Conservation (phyloP, 1,140 invertebrate species). For the Drosophila burlai region DNA sequence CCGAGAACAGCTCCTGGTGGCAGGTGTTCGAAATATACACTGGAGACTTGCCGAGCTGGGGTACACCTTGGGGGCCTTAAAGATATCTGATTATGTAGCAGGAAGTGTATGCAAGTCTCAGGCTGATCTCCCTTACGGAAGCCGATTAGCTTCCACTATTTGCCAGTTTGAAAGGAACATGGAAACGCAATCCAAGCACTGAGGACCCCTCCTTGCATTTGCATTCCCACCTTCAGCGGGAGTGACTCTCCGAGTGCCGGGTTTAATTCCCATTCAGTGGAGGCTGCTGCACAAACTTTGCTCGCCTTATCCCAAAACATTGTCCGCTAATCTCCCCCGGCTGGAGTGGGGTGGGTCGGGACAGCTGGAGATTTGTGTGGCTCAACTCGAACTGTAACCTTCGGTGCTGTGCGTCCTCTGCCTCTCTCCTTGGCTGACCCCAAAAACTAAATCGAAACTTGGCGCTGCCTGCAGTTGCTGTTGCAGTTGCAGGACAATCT, state of each 20-base stretch:
- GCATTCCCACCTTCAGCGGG: neutral
- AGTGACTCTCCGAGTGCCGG: constrained; percentile 20
- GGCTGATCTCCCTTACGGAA: neutral
- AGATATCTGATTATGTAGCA: neutral
- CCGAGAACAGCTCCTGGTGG: neutral
- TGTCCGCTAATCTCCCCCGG: constrained; percentile 26
- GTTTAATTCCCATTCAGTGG: constrained; percentile 20
- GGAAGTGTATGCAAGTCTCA: neutral
- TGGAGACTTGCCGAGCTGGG: neutral
- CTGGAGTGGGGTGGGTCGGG: neutral
- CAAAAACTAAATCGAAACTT: constrained; percentile 48
- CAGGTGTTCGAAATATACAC: neutral
- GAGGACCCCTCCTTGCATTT: neutral
- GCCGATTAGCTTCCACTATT: constrained; percentile 13
- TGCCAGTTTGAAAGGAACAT: constrained; percentile 14
- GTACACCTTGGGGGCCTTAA: neutral
- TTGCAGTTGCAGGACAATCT: constrained; percentile 33
- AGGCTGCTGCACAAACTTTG: constrained; percentile 16
- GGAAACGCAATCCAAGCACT: constrained; percentile 6
- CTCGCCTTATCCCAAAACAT: constrained; percentile 23
- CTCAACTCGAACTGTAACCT: constrained; percentile 32
- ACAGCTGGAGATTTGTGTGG: constrained; percentile 19
- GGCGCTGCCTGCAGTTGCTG: constrained; percentile 6
- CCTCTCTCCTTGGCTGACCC: constrained; percentile 10
- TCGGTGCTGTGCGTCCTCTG: constrained; percentile 5